A percentile compares a stretch with the other conserved stretches of the same genome.
Evolutionary conservation across 2,113 vertebrate genomes (phyloP).

Genomic region (Psophia crepitans): DNA sequence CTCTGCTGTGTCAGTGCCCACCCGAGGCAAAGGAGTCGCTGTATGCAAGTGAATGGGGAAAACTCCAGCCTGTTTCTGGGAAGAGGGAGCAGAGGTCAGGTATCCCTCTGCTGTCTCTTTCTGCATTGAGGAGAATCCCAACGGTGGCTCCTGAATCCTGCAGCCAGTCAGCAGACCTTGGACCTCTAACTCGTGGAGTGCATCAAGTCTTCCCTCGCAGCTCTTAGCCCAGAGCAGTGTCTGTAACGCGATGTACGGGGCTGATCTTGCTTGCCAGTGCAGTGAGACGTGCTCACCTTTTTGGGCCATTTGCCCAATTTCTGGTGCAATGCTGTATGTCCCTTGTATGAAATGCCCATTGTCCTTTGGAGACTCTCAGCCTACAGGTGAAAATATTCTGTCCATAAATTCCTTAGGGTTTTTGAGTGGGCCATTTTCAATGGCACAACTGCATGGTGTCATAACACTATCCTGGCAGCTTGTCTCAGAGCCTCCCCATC

Average conservation of each 20-base stretch:
- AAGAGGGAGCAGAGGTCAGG: background rate
- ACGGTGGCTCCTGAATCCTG: background rate
- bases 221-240: background rate
- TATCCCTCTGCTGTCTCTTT: background rate
- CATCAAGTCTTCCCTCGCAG: no score
- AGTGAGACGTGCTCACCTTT: background rate
- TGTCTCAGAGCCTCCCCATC: background rate
- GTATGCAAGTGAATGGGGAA: background rate
- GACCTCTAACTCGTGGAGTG: background rate
- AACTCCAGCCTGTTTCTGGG: background rate
- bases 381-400: background rate
- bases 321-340: fast-evolving
- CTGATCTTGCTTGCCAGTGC: background rate
- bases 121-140: background rate
- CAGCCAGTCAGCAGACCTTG: background rate
- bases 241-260: fast-evolving
- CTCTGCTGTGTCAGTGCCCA: background rate
- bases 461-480: background rate
- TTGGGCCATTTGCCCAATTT: background rate
- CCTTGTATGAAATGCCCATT: background rate
- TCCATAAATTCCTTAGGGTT: background rate
- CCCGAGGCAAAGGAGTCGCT: background rate
- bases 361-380: background rate
- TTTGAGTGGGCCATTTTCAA: background rate
- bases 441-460: background rate